Conservation (phyloP, 2,888 invertebrate genomes). For the Leptopilina drosophilae region DNA sequence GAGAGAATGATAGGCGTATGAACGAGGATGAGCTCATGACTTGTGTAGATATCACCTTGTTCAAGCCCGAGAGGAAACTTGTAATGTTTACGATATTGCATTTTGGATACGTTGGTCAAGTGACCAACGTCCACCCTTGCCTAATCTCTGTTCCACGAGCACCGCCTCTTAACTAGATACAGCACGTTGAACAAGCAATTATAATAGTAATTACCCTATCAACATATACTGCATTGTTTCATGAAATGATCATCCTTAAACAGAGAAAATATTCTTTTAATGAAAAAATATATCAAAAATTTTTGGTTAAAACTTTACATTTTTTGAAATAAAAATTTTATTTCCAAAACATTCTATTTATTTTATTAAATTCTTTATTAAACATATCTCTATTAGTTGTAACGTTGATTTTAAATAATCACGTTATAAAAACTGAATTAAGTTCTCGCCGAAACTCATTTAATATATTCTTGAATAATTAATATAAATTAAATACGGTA, state of each 20-base stretch:
- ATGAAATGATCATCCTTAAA: background rate
- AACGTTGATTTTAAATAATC: no score
- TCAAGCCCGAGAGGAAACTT: conserved; percentile 64
- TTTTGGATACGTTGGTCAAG: conserved; percentile 71
- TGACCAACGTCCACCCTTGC: conserved; percentile 66
- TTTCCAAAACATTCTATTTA: no score
- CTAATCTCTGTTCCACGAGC: conserved; percentile 51
- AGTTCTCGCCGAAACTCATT: no score
- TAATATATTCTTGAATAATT: no score
- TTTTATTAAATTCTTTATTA: no score
- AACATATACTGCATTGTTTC: background rate
- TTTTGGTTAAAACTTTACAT: background rate
- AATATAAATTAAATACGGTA: no score
- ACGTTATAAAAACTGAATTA: no score
- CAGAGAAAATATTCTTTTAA: background rate
- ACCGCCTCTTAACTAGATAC: conserved; percentile 68
- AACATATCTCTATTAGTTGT: no score
- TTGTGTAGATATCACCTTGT: conserved; percentile 49
- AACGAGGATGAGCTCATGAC: conserved; percentile 50
- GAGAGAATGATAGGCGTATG: conserved; percentile 50
- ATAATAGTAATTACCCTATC: conserved; percentile 52
- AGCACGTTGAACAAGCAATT: conserved; percentile 72
- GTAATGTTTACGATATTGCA: conserved; percentile 71
- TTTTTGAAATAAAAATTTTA: no score
- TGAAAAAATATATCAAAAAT: background rate